phyloP scores from a whole-genome alignment of 2,888 invertebrate genomes.

The Brachylomia viminalis region DNA sequence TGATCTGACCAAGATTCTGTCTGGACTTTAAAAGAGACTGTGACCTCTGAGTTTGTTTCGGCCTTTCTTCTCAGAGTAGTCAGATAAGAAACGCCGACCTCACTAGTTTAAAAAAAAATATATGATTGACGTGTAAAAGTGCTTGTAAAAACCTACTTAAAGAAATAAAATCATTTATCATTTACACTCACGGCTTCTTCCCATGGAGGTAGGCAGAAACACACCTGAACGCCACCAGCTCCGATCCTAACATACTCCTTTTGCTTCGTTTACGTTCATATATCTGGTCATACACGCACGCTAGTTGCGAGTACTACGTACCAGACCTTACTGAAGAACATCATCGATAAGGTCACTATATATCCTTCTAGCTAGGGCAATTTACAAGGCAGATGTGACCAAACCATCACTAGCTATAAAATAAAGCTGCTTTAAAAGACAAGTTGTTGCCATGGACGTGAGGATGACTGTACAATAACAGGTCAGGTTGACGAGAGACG shows the following conservation, averaged over 20 bases:
- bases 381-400: no score
- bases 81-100: no score
- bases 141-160: no score
- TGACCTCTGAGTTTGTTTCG: no score
- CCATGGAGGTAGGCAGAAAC: neutral
- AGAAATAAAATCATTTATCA: no score
- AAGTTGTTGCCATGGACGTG: neutral
- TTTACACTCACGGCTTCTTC: neutral
- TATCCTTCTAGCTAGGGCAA: no score
- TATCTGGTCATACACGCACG: neutral
- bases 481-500: conserved; percentile 42
- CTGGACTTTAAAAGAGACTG: no score
- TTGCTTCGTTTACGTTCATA: neutral
- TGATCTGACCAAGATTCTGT: no score
- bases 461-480: conserved; percentile 20
- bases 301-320: neutral
- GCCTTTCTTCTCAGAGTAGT: no score
- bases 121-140: no score
- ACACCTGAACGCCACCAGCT: neutral
- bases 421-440: neutral
- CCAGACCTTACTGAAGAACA: neutral
- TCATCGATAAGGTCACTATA: neutral
- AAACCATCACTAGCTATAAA: neutral
- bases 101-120: no score
- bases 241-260: neutral